Percentiles rank a stretch among this genome's conserved stretches.
Evolutionary conservation across 2,797 vertebrate genomes (phyloP).

Genomic region (Nyctalus aviator): DNA sequence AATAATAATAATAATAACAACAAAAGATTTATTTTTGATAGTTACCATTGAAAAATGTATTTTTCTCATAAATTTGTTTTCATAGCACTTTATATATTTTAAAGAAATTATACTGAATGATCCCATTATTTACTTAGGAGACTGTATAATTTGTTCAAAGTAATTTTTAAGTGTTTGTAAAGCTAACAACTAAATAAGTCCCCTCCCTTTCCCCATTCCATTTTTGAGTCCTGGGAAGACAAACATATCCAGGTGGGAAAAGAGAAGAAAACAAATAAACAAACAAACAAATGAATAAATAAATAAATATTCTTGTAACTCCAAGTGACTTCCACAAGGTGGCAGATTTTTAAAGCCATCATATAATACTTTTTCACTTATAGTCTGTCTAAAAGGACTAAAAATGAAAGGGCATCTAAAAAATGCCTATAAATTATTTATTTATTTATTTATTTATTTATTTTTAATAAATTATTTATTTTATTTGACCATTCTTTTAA

Average conservation of each 20-base stretch:
- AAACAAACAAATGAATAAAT: neutral
- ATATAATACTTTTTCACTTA: neutral
- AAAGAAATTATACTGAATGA: neutral
- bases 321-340: conserved; percentile 64
- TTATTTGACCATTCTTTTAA: neutral
- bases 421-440: neutral
- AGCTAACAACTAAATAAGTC: neutral
- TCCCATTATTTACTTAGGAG: neutral
- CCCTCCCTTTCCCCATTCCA: accelerated
- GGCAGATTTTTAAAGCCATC: conserved; percentile 55
- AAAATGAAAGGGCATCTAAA: neutral
- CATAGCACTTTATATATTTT: neutral
- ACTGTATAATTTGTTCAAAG: neutral
- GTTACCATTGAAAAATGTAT: neutral
- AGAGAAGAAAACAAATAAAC: neutral
- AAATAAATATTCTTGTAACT: conserved; percentile 25
- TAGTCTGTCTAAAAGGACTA: neutral
- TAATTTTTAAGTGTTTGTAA: neutral
- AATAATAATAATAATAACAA: neutral
- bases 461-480: neutral
- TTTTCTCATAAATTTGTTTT: conserved; percentile 21
- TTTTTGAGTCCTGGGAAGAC: neutral
- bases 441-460: neutral
- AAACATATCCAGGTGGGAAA: neutral
- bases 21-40: neutral